phyloP scores from a whole-genome alignment of 1,140 invertebrate species.

The Propsilocerus akamusi region DNA sequence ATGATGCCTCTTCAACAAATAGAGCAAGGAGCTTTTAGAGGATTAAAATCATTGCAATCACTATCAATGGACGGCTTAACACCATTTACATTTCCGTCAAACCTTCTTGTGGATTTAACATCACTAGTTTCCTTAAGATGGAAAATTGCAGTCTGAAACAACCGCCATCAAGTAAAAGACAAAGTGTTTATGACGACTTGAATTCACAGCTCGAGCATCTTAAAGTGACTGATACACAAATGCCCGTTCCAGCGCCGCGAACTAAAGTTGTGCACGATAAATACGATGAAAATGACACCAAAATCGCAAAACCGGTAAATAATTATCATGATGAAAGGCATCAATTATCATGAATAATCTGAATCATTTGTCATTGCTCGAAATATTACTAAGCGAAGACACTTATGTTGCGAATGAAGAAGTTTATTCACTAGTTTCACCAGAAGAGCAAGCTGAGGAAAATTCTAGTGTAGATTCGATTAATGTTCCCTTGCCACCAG shows the following conservation, averaged over 20 bases:
- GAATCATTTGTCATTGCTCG: constrained; percentile 20
- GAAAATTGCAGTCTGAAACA: background rate
- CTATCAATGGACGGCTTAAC: no score
- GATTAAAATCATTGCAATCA: no score
- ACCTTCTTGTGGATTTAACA: no score
- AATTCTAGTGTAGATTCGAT: constrained; percentile 21
- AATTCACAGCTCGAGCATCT: background rate
- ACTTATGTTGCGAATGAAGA: constrained; percentile 17
- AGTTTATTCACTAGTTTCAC: constrained; percentile 7
- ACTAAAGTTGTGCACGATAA: no score
- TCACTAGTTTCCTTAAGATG: no score
- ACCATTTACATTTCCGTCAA: no score
- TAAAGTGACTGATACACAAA: background rate
- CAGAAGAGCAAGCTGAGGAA: background rate
- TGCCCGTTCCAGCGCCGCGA: background rate
- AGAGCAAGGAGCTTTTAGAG: no score
- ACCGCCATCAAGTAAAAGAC: background rate
- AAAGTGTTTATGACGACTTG: background rate
- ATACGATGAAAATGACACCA: no score
- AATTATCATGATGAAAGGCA: background rate
- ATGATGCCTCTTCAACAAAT: no score
- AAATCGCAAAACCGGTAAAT: background rate
- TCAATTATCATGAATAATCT: constrained; percentile 14
- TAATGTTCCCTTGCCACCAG: constrained; percentile 14
- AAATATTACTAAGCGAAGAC: constrained; percentile 21